Evolutionary conservation across 2,113 vertebrate genomes (phyloP).

Genomic region (Pelmatolapia mariae): DNA sequence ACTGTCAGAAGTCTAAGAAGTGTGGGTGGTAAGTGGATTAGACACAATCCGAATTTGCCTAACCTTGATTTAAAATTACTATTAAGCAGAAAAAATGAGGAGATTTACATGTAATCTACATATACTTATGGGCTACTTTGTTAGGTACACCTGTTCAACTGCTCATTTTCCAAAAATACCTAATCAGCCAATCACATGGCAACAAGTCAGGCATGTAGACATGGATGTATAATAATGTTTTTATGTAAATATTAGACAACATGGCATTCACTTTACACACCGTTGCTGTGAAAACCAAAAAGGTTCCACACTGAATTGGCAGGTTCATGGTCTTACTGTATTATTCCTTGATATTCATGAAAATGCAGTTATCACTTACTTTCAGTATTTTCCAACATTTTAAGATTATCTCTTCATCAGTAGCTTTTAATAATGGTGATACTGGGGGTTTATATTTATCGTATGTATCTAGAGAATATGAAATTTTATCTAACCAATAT

Average conservation of each 20-base stretch:
- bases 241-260: neutral
- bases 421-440: fast-evolving
- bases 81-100: slow-evolving; percentile 3
- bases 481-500: neutral
- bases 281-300: neutral
- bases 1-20: neutral
- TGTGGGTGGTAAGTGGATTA: slow-evolving; percentile 45
- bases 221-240: neutral
- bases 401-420: neutral
- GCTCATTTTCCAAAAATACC: neutral
- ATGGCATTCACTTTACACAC: neutral
- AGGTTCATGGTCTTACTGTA: fast-evolving
- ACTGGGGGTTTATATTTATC: neutral
- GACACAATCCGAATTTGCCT: slow-evolving; percentile 27
- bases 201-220: neutral
- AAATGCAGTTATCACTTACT: neutral
- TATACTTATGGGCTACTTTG: neutral
- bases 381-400: neutral
- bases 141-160: neutral
- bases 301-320: neutral
- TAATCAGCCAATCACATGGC: neutral
- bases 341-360: neutral
- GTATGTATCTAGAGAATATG: neutral
- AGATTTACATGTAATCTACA: slow-evolving; percentile 46
- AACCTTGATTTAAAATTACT: slow-evolving; percentile 29